Conservation (phyloP, 2,888 invertebrate genomes). For the Nemapogon koenigi region DNA sequence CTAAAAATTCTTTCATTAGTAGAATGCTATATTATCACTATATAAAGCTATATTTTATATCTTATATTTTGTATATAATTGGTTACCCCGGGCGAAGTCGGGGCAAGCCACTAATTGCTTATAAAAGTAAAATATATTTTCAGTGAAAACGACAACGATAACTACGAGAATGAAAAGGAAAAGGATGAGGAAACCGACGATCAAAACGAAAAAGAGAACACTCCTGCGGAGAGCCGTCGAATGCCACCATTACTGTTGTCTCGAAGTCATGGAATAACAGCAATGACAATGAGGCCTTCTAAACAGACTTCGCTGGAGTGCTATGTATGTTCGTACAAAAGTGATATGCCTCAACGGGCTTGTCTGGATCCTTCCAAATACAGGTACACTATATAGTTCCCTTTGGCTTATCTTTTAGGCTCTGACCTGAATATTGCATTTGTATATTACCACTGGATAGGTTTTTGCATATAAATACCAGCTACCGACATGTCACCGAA, state of each 20-base stretch:
- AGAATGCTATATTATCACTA: too few species aligned
- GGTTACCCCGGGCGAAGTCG: too few species aligned
- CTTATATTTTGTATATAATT: too few species aligned
- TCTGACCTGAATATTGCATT: too few species aligned
- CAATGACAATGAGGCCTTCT: conserved; percentile 24
- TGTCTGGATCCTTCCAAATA: conserved; percentile 50
- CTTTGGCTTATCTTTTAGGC: background rate
- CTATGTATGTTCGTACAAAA: conserved; percentile 45
- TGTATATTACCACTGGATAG: too few species aligned
- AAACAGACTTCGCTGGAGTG: conserved; percentile 43
- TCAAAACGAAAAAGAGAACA: too few species aligned
- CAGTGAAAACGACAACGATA: conserved; percentile 38
- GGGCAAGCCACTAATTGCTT: too few species aligned
- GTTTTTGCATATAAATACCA: too few species aligned
- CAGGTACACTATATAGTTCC: conserved; percentile 23
- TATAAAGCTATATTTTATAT: too few species aligned
- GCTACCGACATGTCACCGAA: too few species aligned
- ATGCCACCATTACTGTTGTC: conserved; percentile 10
- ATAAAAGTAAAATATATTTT: too few species aligned
- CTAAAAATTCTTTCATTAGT: too few species aligned
- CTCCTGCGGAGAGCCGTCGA: conserved; percentile 19
- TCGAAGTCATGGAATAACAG: conserved; percentile 1
- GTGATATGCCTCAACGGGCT: conserved; percentile 35
- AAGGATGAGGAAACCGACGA: conserved; percentile 19
- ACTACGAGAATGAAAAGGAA: conserved; percentile 27